A percentile compares a stretch with the other conserved stretches of the same genome.
Evolutionary conservation across 2,113 vertebrate species (phyloP).

Genomic region (Pitta sordida): DNA sequence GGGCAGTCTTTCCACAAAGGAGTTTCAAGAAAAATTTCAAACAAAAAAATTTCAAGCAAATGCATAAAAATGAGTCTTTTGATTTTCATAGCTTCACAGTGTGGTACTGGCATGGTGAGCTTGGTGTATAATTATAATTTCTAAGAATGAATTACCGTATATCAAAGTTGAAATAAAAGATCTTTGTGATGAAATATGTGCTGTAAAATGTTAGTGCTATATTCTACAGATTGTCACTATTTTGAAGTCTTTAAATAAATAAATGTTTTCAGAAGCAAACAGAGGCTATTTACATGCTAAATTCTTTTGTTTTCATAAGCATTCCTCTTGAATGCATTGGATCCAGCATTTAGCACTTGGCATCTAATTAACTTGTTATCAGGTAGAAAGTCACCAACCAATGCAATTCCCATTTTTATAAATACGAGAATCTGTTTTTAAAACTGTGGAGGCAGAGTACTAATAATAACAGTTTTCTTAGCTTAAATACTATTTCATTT

Average conservation of each 20-base stretch:
- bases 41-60: too few species aligned
- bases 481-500: conserved; percentile 44
- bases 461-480: conserved; percentile 56
- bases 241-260: conserved; percentile 14
- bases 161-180: conserved; percentile 2
- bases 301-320: conserved; percentile 24
- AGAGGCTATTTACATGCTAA: not conserved
- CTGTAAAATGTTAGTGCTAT: not conserved
- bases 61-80: not conserved
- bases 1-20: not conserved
- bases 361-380: conserved; percentile 64
- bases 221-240: not conserved
- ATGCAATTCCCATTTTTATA: conserved; percentile 21
- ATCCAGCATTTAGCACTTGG: conserved; percentile 37
- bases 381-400: not conserved
- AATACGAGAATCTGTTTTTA: conserved; percentile 53
- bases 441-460: conserved; percentile 49
- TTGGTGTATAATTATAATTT: not conserved
- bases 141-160: not conserved
- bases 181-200: not conserved
- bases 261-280: conserved; percentile 9
- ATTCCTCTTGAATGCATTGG: conserved; percentile 9
- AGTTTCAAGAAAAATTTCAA: conserved; percentile 47
- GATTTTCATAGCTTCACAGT: not conserved
- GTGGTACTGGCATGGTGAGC: not conserved